phyloP scores from a whole-genome alignment of 53 echinoderm and acorn worm genomes.

The Zoroaster sp. region DNA sequence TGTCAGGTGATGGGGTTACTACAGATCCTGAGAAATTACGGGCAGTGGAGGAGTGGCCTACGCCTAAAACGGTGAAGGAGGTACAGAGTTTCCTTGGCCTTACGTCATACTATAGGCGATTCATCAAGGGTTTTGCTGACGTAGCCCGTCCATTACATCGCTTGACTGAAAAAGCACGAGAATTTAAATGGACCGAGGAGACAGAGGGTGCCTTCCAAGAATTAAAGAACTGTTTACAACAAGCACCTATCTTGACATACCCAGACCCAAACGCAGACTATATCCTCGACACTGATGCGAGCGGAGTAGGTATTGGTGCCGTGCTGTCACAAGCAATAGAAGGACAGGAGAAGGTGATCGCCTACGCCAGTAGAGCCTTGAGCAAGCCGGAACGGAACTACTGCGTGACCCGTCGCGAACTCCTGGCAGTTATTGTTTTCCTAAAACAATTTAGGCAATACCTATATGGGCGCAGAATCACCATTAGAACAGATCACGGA shows the following conservation, averaged over 20 bases:
- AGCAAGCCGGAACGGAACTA: not conserved
- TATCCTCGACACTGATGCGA: constrained; percentile 46
- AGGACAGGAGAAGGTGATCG: constrained; percentile 1
- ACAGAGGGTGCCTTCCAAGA: constrained; percentile 13
- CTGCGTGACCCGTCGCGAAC: not conserved
- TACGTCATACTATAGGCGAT: constrained; percentile 54
- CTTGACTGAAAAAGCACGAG: constrained; percentile 54
- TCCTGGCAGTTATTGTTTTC: constrained; percentile 4
- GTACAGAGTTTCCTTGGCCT: constrained; percentile 55
- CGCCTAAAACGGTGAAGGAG: constrained; percentile 45
- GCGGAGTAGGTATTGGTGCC: not conserved
- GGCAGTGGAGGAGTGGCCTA: constrained; percentile 51
- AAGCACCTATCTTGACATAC: constrained; percentile 39
- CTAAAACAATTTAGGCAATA: not conserved
- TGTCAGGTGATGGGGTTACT: constrained; percentile 37
- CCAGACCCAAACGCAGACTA: constrained; percentile 1
- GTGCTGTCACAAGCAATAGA: not conserved
- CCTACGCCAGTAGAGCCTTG: not conserved
- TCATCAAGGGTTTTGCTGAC: constrained; percentile 47
- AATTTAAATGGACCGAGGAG: constrained; percentile 32
- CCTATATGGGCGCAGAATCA: not conserved
- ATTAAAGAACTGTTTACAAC: not conserved
- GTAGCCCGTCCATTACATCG: constrained; percentile 44
- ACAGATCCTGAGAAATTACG: constrained; percentile 51
- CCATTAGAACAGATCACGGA: not conserved